Percentiles rank a stretch among this genome's conserved stretches.
Evolutionary conservation across 2,888 invertebrate species (phyloP).

Genomic region (Pristionchus mayeri): DNA sequence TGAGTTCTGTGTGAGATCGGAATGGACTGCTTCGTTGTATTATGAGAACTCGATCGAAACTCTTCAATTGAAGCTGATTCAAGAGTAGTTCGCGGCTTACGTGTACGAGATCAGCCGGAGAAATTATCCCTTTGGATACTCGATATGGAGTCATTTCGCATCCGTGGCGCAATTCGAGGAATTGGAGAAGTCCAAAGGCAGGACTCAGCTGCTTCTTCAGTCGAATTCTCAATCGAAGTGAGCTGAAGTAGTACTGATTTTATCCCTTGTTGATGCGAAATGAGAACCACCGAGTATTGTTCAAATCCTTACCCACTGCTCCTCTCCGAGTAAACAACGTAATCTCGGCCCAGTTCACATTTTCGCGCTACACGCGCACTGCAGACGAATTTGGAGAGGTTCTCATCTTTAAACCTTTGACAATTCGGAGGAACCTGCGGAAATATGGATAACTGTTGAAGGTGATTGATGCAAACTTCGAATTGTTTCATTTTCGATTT

Average conservation of each 20-base stretch:
- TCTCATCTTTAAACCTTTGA: too few relatives aligned
- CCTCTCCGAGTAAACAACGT: slow-evolving; percentile 1
- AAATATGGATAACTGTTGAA: background rate
- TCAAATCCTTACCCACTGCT: background rate
- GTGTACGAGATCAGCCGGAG: background rate
- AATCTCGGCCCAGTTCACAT: background rate
- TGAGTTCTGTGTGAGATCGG: background rate
- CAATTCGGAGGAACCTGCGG: background rate
- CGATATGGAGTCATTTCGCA: background rate
- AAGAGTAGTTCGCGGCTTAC: too few relatives aligned
- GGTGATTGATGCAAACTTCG: background rate
- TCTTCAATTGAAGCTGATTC: background rate
- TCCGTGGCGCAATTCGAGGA: background rate
- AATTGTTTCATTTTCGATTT: background rate
- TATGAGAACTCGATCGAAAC: too few relatives aligned
- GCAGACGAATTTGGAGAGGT: background rate
- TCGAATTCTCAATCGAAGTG: background rate
- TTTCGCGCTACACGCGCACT: background rate
- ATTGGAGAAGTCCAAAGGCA: background rate
- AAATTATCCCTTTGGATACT: background rate
- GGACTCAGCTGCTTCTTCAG: background rate
- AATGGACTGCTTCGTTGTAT: too few relatives aligned
- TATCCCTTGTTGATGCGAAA: background rate
- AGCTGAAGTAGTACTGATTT: background rate
- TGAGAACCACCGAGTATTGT: too few relatives aligned